Percentiles rank a stretch among this genome's conserved stretches.
Evolutionary conservation across 2,113 vertebrate genomes (phyloP).

Genomic region (Charina bottae): DNA sequence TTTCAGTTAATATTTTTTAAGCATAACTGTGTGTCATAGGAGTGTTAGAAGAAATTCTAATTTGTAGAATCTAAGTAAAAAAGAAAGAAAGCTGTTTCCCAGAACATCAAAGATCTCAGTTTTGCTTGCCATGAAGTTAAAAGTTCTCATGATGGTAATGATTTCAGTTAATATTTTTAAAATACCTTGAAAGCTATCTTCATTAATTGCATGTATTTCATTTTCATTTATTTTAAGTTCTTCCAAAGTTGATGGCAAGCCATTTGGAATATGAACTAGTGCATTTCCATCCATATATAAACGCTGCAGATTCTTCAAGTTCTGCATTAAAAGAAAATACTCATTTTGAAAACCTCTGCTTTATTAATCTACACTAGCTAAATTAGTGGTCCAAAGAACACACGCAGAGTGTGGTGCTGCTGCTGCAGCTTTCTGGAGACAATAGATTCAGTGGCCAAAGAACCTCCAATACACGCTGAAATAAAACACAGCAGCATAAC

Average conservation of each 20-base stretch:
- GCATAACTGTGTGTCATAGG: not conserved
- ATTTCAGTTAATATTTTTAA: not conserved
- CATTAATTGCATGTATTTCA: slow-evolving; percentile 78
- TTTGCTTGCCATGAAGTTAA: slow-evolving; percentile 29
- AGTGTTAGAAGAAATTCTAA: not conserved
- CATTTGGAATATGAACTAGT: slow-evolving; percentile 79
- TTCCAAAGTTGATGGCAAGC: slow-evolving; percentile 84
- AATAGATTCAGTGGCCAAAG: not conserved
- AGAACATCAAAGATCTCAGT: not conserved
- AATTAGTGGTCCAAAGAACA: not conserved
- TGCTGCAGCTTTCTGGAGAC: not conserved
- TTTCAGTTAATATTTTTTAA: too few species aligned
- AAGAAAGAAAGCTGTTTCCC: not conserved
- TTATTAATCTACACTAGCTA: not conserved
- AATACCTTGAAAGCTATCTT: slow-evolving; percentile 85
- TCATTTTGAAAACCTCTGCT: slow-evolving; percentile 16
- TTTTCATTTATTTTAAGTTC: slow-evolving; percentile 97
- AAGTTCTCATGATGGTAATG: not conserved
- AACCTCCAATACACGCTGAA: not conserved
- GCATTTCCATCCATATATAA: slow-evolving; percentile 93
- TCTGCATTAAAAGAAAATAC: slow-evolving; percentile 66
- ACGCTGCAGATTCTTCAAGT: slow-evolving; percentile 85
- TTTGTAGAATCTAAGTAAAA: not conserved
- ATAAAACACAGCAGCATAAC: not conserved
- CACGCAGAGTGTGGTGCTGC: not conserved